Percentiles rank a stretch among this genome's conserved stretches.
These are phyloP conservation scores for Megaustenia siamemsis DNA, from an alignment of 2,888 invertebrate species.

Conservation along the genomic window DNA sequence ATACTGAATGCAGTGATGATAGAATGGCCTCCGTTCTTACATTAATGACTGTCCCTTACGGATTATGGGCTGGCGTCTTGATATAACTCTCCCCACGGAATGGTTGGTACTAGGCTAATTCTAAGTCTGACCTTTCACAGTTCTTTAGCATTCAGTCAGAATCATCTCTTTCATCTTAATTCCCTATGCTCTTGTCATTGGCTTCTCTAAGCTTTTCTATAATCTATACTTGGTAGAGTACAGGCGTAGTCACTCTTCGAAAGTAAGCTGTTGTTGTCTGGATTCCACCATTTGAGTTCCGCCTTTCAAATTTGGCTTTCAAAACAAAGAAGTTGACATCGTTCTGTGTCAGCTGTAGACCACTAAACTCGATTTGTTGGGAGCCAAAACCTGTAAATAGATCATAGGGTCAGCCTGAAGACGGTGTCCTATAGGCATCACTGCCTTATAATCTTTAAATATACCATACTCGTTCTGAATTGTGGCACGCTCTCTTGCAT, in stretches of 20 bases:
- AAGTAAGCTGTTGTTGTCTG: background rate
- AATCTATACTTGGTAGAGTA: background rate
- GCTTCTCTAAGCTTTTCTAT: too few relatives aligned
- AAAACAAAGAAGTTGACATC: background rate
- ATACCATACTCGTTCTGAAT: background rate
- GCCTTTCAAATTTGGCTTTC: background rate
- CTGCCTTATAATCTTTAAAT: background rate
- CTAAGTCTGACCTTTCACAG: background rate
- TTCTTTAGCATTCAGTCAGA: background rate
- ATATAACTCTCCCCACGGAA: background rate
- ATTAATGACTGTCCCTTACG: background rate
- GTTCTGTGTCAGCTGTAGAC: background rate
- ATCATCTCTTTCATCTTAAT: background rate
- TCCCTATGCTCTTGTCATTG: background rate
- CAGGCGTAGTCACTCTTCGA: background rate
- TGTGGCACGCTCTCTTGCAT: too few relatives aligned
- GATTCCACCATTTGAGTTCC: background rate
- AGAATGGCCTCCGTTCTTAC: background rate
- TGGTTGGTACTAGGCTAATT: background rate
- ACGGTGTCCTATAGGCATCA: background rate
- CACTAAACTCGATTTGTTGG: background rate
- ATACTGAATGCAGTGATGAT: background rate
- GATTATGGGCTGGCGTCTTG: background rate
- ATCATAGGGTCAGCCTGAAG: background rate
- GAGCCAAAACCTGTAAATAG: background rate